Conservation (phyloP, 2,888 invertebrate species). For the Drosophila koepferae region DNA sequence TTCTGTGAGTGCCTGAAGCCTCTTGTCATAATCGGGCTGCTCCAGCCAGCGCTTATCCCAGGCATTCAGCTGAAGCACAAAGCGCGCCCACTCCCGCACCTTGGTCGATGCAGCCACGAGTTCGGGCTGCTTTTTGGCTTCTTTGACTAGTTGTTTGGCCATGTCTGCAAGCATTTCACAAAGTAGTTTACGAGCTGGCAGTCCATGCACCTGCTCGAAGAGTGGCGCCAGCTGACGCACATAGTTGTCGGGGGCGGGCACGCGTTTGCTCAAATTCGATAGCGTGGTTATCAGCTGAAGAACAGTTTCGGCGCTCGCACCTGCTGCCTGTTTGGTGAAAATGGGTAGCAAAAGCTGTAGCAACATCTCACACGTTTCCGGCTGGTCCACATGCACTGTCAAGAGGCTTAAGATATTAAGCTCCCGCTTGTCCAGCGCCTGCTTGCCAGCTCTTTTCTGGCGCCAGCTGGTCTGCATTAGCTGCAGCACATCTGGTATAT, state of each 20-base stretch:
- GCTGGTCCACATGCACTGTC: slow-evolving; percentile 90
- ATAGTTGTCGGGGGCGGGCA: slow-evolving; percentile 88
- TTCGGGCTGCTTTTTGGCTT: slow-evolving; percentile 38
- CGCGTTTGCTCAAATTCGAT: slow-evolving; percentile 90
- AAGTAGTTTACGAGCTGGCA: slow-evolving; percentile 89
- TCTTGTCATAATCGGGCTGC: slow-evolving; percentile 94
- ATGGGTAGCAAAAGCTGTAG: slow-evolving; percentile 90
- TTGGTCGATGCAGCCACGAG: slow-evolving; percentile 47
- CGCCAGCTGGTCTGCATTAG: slow-evolving; percentile 89
- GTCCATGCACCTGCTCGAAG: slow-evolving; percentile 88
- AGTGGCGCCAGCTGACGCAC: slow-evolving; percentile 90
- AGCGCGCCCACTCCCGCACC: slow-evolving; percentile 85
- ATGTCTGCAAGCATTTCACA: slow-evolving; percentile 88
- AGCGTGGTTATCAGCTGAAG: slow-evolving; percentile 90
- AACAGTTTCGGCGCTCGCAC: slow-evolving; percentile 89
- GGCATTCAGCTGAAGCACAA: slow-evolving; percentile 91
- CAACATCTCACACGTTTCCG: slow-evolving; percentile 89
- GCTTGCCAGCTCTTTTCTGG: slow-evolving; percentile 85
- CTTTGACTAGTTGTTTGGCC: slow-evolving; percentile 84
- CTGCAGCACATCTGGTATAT: slow-evolving; percentile 90
- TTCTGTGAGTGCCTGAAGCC: slow-evolving; percentile 91
- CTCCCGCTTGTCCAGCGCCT: slow-evolving; percentile 88
- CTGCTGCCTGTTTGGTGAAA: slow-evolving; percentile 88
- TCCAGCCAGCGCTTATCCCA: slow-evolving; percentile 96
- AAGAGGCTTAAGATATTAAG: slow-evolving; percentile 91